A percentile compares a stretch with the other conserved stretches of the same genome.
Conservation (phyloP, 2,888 invertebrate species). For the Anarsia innoxiella region DNA sequence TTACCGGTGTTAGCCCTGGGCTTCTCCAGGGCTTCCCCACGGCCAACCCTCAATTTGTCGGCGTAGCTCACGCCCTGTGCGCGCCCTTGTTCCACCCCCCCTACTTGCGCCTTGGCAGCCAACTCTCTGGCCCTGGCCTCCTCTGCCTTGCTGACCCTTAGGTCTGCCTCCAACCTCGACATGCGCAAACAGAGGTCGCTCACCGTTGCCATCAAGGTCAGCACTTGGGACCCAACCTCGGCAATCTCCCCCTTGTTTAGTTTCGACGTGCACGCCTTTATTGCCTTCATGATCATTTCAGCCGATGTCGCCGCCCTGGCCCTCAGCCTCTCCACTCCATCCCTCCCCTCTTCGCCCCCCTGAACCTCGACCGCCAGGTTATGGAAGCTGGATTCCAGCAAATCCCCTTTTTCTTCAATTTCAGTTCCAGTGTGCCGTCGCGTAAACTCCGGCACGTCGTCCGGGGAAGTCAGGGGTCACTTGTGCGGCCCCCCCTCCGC, state of each 20-base stretch:
- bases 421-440: neutral
- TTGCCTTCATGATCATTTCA: neutral
- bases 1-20: neutral
- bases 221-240: neutral
- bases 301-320: neutral
- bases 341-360: neutral
- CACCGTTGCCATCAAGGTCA: neutral
- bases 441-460: neutral
- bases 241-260: slow-evolving; percentile 1
- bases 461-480: neutral
- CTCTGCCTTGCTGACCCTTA: too few species aligned
- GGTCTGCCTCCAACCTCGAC: too few species aligned
- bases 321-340: neutral
- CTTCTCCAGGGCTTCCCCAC: neutral
- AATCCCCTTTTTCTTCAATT: neutral
- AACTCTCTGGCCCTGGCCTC: too few species aligned
- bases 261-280: neutral
- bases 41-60: neutral
- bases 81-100: too few species aligned
- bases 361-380: neutral
- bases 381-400: neutral
- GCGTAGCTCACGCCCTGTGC: too few species aligned
- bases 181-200: too few species aligned
- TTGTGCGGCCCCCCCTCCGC: neutral
- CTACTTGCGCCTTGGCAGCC: too few species aligned